Percentiles rank a stretch among this genome's conserved stretches.
Evolutionary conservation across 2,113 vertebrate species (phyloP).

Genomic region (Mus spicilegus): DNA sequence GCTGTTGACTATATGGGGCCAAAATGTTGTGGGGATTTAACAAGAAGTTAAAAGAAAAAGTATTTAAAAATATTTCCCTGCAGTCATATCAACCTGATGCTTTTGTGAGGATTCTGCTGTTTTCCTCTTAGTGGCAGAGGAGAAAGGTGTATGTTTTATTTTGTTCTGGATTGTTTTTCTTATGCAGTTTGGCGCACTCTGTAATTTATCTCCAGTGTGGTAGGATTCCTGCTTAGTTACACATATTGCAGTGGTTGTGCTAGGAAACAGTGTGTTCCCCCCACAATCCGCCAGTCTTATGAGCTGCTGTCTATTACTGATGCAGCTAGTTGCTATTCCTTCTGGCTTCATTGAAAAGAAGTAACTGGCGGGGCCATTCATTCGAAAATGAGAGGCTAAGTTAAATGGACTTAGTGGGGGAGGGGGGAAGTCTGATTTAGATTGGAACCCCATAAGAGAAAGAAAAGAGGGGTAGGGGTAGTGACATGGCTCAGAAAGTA

Average conservation of each 20-base stretch:
- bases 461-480: too few relatives aligned
- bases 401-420: neutral
- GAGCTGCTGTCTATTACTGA: neutral
- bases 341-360: neutral
- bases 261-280: neutral
- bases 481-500: too few relatives aligned
- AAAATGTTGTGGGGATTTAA: conserved; percentile 35
- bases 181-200: neutral
- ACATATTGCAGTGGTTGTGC: neutral
- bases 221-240: neutral
- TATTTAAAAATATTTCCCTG: conserved; percentile 32
- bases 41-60: conserved; percentile 45
- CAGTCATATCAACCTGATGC: neutral
- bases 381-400: neutral
- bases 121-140: conserved; percentile 7
- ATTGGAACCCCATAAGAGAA: neutral
- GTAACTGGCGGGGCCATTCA: neutral
- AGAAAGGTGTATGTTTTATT: neutral
- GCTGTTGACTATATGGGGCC: conserved; percentile 21
- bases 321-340: conserved; percentile 3
- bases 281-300: neutral
- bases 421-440: neutral
- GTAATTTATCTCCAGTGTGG: conserved; percentile 17
- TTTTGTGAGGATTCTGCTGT: conserved; percentile 12
- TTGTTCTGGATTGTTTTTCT: neutral